Evolutionary conservation across 1,140 invertebrate species (phyloP), one percentile per base, ranked within the genome.

Genomic region (Trichogramma pretiosum): DNA sequence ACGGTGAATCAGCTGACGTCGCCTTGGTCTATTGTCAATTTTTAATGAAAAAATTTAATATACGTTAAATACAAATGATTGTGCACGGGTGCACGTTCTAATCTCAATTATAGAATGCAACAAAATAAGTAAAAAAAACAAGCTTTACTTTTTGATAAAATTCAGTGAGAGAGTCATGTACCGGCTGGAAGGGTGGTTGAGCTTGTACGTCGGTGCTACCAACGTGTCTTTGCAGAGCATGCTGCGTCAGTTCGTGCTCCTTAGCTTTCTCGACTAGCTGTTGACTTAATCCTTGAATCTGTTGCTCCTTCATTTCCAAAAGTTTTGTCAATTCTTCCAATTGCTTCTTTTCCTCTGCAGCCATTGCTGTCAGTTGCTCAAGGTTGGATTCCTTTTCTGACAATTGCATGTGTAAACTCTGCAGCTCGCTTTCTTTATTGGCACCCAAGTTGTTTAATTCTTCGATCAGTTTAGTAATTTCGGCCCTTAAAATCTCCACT

Each of bases 261-360:
- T 68, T 74, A 21, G 63, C 71, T 13, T 78, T 79, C 8, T 77
- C 71, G 36, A 72, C 74, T 42, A 85, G 57, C 57, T 84, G 77
- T 50, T 79, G 73, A 53, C 81, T 82, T 7, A 86, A 56, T 1
- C 76, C 75, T 2, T 80, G 78, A 39, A 85, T 77, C 59, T 85
- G 82, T 36, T 78, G 58, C 52, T 85, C 83, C 59, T 82, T 83
- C 16, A 70, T 74, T 53, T 79, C 77, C 22, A 86, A 63, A 0
- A 75, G 75, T 10, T 67, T 60, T 54, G 77, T 78, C 54, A 78
- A 33, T 35, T 76, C 74, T 0, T 51, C 34, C 17, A 75, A 39
- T 43, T 74, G 66, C 37, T 45, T 72, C 55, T 73, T 64, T 53
- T 80, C 74, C 54, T 80, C 76, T 53, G 77, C 71, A 14, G 76